Evolutionary conservation across 1,140 invertebrate species (phyloP).

Genomic region (Orussus abietinus): DNA sequence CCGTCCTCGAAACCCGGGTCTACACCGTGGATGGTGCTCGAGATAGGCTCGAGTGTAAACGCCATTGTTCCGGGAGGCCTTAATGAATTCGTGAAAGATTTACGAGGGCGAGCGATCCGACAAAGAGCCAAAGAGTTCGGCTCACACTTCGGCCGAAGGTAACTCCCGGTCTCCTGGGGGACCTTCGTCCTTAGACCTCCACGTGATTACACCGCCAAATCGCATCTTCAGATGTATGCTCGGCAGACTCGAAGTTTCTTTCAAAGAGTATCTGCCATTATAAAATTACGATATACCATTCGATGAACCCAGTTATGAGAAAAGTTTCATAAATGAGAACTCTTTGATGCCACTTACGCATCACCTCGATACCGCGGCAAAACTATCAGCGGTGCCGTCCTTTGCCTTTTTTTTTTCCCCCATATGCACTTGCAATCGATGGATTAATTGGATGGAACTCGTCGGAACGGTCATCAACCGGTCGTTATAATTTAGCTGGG

Average conservation of each 20-base stretch:
- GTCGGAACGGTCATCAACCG: conserved; percentile 8
- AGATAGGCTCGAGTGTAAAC: conserved; percentile 29
- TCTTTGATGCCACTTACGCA: too few species aligned
- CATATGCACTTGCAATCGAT: too few species aligned
- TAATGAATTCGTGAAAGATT: conserved; percentile 33
- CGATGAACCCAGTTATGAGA: too few species aligned
- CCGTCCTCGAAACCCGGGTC: conserved; percentile 19
- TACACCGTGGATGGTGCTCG: conserved; percentile 17
- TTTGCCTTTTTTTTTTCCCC: too few species aligned
- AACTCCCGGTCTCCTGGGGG: not conserved
- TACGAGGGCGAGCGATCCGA: conserved; percentile 16
- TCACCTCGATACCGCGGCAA: too few species aligned
- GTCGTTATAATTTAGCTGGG: conserved; percentile 7
- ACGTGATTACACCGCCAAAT: not conserved
- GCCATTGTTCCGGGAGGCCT: conserved; percentile 28
- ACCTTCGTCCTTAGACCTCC: not conserved
- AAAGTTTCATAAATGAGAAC: too few species aligned
- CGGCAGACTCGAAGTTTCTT: not conserved
- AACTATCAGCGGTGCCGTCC: too few species aligned
- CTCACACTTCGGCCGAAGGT: not conserved
- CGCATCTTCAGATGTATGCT: not conserved
- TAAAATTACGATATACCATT: too few species aligned
- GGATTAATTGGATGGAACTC: conserved; percentile 13
- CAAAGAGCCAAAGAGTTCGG: not conserved
- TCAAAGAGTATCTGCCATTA: too few species aligned